Percentiles rank a stretch among this genome's conserved stretches.
Evolutionary conservation across 2,113 vertebrate genomes (phyloP).

Genomic region (Anthoscopus minutus): DNA sequence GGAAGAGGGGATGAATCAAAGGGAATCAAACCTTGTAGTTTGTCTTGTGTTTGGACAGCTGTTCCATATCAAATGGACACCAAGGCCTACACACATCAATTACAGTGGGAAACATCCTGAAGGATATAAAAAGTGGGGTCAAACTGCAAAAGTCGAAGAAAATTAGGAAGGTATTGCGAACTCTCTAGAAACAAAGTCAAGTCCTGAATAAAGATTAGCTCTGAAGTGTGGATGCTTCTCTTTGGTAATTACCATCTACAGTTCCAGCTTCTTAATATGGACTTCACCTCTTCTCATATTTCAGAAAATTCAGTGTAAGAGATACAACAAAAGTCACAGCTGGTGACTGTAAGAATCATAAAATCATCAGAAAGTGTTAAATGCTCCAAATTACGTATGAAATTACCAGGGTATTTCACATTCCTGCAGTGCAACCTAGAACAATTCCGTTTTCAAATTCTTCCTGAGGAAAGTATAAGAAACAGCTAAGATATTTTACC

Average conservation of each 20-base stretch:
- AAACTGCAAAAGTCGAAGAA: neutral
- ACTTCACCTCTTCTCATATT: neutral
- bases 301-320: neutral
- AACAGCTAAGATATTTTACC: neutral
- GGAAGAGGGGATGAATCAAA: neutral
- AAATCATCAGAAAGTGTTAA: neutral
- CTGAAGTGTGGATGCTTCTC: neutral
- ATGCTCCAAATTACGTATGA: neutral
- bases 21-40: neutral
- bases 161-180: neutral
- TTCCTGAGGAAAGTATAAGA: neutral
- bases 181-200: neutral
- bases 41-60: neutral
- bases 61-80: neutral
- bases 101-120: neutral
- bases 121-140: neutral
- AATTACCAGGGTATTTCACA: neutral
- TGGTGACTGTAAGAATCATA: neutral
- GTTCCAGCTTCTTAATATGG: neutral
- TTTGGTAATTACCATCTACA: neutral
- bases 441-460: neutral
- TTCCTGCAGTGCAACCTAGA: neutral
- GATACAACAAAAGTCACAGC: neutral
- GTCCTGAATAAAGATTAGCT: neutral
- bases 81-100: neutral